Conservation (phyloP, 2,888 invertebrate species). For the Diarsia dahlii region DNA sequence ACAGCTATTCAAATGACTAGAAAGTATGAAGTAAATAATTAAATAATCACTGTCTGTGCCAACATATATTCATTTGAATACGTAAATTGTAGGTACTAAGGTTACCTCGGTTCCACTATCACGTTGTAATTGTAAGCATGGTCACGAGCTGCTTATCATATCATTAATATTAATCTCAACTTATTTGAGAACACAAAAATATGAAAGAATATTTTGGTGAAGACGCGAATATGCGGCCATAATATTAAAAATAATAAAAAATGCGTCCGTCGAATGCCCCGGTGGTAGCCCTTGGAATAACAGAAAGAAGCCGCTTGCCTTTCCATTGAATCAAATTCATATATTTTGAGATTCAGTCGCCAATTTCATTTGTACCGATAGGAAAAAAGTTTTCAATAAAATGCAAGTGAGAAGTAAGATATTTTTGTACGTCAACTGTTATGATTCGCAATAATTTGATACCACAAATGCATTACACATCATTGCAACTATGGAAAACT, state of each 20-base stretch:
- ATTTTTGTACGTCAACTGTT: not conserved
- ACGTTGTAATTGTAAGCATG: slow-evolving; percentile 41
- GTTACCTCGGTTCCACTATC: slow-evolving; percentile 32
- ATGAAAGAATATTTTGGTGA: slow-evolving; percentile 82
- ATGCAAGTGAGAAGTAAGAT: not conserved
- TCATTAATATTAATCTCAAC: slow-evolving; percentile 58
- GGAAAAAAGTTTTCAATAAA: slow-evolving; percentile 70
- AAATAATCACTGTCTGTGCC: slow-evolving; percentile 52
- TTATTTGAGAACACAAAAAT: slow-evolving; percentile 63
- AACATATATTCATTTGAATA: slow-evolving; percentile 55
- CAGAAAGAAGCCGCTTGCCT: slow-evolving; percentile 90
- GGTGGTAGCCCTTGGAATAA: slow-evolving; percentile 89
- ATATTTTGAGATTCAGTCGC: slow-evolving; percentile 91
- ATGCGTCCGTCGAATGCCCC: slow-evolving; percentile 79
- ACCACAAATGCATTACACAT: not conserved
- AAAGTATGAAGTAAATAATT: slow-evolving; percentile 55
- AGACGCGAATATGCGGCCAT: slow-evolving; percentile 80
- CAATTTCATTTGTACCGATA: slow-evolving; percentile 88
- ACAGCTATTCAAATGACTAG: slow-evolving; percentile 45
- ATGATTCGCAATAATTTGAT: not conserved
- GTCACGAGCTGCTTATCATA: slow-evolving; percentile 47
- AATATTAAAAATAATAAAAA: slow-evolving; percentile 87
- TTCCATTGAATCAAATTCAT: slow-evolving; percentile 91
- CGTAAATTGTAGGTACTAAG: slow-evolving; percentile 38
- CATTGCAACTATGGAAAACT: slow-evolving; percentile 1